Base-by-base conservation (phyloP, 2,888 invertebrate species). In the Altica lythri region DNA sequence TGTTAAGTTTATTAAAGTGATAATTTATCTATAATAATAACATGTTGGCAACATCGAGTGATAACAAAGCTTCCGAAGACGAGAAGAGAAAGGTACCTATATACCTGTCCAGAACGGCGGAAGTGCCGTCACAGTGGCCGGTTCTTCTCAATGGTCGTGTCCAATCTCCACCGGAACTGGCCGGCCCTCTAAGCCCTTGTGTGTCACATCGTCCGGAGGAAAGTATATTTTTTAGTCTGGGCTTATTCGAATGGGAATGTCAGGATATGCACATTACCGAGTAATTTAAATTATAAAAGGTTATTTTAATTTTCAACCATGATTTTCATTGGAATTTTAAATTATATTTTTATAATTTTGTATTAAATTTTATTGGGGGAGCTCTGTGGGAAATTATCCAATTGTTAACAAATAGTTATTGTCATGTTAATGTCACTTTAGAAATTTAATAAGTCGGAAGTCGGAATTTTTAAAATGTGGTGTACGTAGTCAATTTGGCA, bases 141-240 rank as follows among this genome's bases (percentile, higher is more conserved):
- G 67, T 64, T 69, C 70, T 68, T 71, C 72, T 73, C 70, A 73
- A 72, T 73, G 72, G 71, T 67, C 63, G 67, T 59, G 70, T 66
- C 71, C 69, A 69, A 71, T 72, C 72, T 72, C 72, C 69, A 72
- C 73, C 72, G 73, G 72, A 72, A 72, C 72, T 68, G 70, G 65
- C 68, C 68, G 60, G 66, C 69, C 70, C 68, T 65, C 63, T 58
- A 61, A n/a, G 65, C 64, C 63, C 59, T 57, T 60, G 54, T 44
- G 57, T 59, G 58, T 57, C 58, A 55, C 55, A 54, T 44, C 57
- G 59, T 59, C 63, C 56, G 58, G 57, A 72, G 70, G 70, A 72
- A 69, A 67, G 69, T 71, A 68, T 71, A 69, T 71, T 73, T 66
- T 65, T 64, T 53, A 51, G 51, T 55, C 62, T 62, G 59, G n/a